Conservation (phyloP, 2,797 vertebrate species). For the Scarus forsteni region DNA sequence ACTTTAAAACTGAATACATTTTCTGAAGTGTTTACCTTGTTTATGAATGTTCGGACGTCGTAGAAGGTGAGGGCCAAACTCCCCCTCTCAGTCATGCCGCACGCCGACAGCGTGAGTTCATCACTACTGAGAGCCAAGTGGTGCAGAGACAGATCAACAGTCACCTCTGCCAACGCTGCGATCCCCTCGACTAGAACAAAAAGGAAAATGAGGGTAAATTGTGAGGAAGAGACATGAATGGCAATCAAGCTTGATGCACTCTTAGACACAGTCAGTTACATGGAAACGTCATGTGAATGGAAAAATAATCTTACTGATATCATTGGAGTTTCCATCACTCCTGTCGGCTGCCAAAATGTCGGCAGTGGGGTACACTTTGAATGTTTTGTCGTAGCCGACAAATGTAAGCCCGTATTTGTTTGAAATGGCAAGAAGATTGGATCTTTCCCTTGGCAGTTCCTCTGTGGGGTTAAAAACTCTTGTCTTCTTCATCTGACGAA, state of each 20-base stretch:
- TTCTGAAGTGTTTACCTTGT: conserved; percentile 84
- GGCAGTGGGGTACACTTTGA: conserved; percentile 89
- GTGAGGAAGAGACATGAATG: not conserved
- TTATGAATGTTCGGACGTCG: conserved; percentile 92
- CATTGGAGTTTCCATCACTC: conserved; percentile 88
- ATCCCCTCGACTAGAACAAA: conserved; percentile 74
- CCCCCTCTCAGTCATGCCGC: conserved; percentile 82
- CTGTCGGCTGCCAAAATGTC: conserved; percentile 88
- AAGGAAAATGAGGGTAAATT: not conserved
- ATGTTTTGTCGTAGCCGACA: conserved; percentile 84
- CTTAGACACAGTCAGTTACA: not conserved
- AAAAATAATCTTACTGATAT: conserved; percentile 84
- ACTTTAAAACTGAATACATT: not conserved
- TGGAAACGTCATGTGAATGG: not conserved
- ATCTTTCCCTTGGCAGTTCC: conserved; percentile 91
- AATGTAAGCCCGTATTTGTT: conserved; percentile 94
- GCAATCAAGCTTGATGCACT: not conserved
- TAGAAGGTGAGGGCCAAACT: conserved; percentile 90
- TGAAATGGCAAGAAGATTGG: conserved; percentile 89
- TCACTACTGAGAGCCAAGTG: conserved; percentile 94
- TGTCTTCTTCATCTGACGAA: conserved; percentile 94
- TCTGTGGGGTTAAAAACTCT: conserved; percentile 88
- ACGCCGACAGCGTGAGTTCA: conserved; percentile 92
- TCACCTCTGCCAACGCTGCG: conserved; percentile 79
- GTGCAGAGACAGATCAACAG: conserved; percentile 86